Evolutionary conservation across 2,797 vertebrate species (phyloP).

Genomic region (Amblyopsis hoosieri): DNA sequence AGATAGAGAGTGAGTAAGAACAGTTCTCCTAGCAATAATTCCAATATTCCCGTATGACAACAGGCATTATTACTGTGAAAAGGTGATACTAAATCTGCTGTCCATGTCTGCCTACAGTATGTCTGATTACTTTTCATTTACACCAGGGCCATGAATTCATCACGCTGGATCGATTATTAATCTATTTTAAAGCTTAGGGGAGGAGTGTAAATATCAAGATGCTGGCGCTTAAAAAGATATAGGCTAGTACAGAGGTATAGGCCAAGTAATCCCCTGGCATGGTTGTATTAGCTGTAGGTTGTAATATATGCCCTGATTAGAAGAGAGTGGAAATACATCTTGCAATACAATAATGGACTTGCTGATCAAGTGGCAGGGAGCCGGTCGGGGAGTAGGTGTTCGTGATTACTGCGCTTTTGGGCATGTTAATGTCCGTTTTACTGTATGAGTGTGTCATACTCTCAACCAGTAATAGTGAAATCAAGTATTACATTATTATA

Average conservation of each 20-base stretch:
- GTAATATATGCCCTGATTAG: conserved; percentile 73
- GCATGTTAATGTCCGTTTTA: background rate
- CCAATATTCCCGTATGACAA: conserved; percentile 1
- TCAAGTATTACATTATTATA: too few species aligned
- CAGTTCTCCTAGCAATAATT: background rate
- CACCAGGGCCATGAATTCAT: conserved; percentile 57
- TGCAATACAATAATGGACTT: conserved; percentile 61
- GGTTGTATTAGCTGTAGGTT: conserved; percentile 48
- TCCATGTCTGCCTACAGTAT: conserved; percentile 51
- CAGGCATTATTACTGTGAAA: background rate
- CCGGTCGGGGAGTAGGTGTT: background rate
- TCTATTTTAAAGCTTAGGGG: conserved; percentile 69
- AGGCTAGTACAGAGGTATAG: conserved; percentile 44
- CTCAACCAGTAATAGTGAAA: too few species aligned
- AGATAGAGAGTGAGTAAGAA: too few species aligned
- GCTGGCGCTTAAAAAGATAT: conserved; percentile 62
- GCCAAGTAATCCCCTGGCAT: conserved; percentile 47
- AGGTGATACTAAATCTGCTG: conserved; percentile 31
- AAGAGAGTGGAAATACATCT: conserved; percentile 62
- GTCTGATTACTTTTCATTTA: conserved; percentile 61
- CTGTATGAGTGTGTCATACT: conserved; percentile 15
- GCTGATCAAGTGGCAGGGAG: conserved; percentile 51
- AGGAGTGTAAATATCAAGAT: conserved; percentile 66
- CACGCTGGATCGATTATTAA: conserved; percentile 70
- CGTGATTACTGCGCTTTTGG: background rate